Evolutionary conservation across 2,113 vertebrate genomes (phyloP).

Genomic region (Colinus virginianus): DNA sequence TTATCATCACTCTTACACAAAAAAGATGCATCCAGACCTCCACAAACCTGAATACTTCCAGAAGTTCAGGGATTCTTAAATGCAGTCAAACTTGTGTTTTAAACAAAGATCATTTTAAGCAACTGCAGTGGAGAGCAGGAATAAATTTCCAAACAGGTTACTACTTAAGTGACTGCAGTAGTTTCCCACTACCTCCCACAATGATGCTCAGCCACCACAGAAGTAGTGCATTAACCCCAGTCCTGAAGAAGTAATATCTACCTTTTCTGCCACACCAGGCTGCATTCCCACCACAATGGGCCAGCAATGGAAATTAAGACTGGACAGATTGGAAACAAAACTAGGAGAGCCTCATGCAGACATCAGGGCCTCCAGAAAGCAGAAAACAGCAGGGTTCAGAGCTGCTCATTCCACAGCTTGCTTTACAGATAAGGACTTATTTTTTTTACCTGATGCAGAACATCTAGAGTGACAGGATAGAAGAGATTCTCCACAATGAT

Average conservation of each 20-base stretch:
- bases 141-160: not conserved
- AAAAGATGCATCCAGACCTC: not conserved
- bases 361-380: not conserved
- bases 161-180: not conserved
- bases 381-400: not conserved
- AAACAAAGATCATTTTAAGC: not conserved
- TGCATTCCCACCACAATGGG: not conserved
- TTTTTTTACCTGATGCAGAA: slow-evolving; percentile 90
- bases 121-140: not conserved
- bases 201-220: not conserved
- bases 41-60: not conserved
- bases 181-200: fast-evolving
- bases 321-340: not conserved
- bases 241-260: not conserved
- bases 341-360: not conserved
- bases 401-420: not conserved
- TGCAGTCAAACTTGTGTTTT: not conserved
- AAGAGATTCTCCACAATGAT: slow-evolving; percentile 97
- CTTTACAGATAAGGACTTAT: no score
- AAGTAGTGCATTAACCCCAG: not conserved
- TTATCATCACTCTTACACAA: not conserved
- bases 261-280: not conserved
- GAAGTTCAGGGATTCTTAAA: not conserved
- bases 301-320: not conserved
- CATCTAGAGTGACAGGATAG: slow-evolving; percentile 93